Percentiles rank a stretch among this genome's conserved stretches.
Evolutionary conservation across 2,888 invertebrate genomes (phyloP).

Genomic region (Griposia aprilina): DNA sequence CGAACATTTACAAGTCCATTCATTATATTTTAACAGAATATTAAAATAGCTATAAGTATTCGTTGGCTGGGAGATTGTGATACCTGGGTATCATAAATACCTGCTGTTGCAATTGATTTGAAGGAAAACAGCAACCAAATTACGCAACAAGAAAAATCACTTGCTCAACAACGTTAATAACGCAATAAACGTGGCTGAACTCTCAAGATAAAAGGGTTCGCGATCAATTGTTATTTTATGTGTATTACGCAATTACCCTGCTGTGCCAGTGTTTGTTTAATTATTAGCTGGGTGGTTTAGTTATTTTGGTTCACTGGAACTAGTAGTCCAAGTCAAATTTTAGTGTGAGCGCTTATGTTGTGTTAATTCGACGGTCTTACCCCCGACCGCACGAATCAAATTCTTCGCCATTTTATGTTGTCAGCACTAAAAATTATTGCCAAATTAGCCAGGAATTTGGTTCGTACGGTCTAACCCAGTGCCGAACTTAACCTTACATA

Average conservation of each 20-base stretch:
- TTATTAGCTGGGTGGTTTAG: background rate
- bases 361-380: no score
- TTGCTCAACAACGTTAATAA: no score
- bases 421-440: background rate
- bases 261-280: background rate
- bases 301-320: background rate
- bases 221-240: no score
- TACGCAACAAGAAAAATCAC: no score
- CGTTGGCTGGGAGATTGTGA: conserved; percentile 44
- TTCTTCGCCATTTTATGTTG: background rate
- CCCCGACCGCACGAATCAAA: no score
- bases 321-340: background rate
- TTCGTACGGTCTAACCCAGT: no score
- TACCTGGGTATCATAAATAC: conserved; percentile 10
- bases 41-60: conserved; percentile 51
- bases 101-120: background rate
- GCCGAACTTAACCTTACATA: background rate
- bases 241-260: no score
- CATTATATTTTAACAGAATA: conserved; percentile 54
- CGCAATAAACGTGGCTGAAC: no score
- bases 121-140: background rate
- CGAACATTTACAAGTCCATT: conserved; percentile 57
- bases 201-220: no score
- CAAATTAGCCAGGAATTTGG: background rate
- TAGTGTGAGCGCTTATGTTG: background rate